Percentiles rank a stretch among this genome's conserved stretches.
These are phyloP conservation scores for Nomada fucata DNA, from an alignment of 2,888 invertebrate genomes.

Conservation along the genomic window DNA sequence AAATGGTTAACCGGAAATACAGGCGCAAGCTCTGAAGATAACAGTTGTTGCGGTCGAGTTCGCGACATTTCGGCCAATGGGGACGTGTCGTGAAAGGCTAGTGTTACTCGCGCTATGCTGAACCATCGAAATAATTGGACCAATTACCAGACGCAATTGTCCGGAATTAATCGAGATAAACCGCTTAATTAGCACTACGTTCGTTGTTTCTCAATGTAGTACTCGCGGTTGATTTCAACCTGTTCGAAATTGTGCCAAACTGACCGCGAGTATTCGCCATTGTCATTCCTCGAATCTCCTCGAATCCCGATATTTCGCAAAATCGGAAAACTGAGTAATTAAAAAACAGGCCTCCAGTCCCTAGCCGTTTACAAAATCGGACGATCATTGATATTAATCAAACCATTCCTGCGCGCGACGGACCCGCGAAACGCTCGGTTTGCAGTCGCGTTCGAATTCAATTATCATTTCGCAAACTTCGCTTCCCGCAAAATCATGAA, in stretches of 20 bases:
- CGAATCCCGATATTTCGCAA: conserved; percentile 4
- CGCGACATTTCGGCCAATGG: conserved; percentile 43
- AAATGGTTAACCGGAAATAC: conserved; percentile 12
- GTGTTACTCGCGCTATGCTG: conserved; percentile 41
- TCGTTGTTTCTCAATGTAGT: conserved; percentile 54
- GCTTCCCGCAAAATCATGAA: neutral
- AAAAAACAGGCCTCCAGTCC: too few species aligned
- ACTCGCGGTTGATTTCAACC: conserved; percentile 47
- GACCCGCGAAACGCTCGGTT: too few species aligned
- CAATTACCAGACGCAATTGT: conserved; percentile 75
- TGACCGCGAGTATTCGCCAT: neutral
- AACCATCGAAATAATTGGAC: conserved; percentile 70
- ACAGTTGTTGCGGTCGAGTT: conserved; percentile 49
- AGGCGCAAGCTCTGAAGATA: conserved; percentile 29
- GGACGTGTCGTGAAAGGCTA: conserved; percentile 33
- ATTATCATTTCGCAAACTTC: neutral
- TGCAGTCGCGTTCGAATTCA: neutral
- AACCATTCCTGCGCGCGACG: too few species aligned
- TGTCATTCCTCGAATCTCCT: neutral
- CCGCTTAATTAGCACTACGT: conserved; percentile 73
- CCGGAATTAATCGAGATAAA: conserved; percentile 77
- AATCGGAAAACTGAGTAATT: too few species aligned
- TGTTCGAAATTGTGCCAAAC: neutral
- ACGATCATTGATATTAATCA: too few species aligned
- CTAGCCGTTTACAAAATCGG: too few species aligned